Conservation (phyloP, 2,113 vertebrate species). For the Microtus richardsoni region DNA sequence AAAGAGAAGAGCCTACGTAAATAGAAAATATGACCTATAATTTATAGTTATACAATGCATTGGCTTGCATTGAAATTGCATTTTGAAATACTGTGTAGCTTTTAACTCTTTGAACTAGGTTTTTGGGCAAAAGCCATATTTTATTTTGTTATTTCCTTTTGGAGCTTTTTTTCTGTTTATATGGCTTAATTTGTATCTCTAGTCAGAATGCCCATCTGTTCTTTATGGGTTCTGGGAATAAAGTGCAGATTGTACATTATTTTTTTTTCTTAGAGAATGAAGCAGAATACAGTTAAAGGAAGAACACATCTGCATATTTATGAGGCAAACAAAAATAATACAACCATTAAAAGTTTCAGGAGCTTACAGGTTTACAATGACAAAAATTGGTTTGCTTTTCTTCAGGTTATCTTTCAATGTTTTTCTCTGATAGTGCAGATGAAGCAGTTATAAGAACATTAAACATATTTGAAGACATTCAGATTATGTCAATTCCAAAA, state of each 20-base stretch:
- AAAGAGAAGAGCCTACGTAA: slow-evolving; percentile 15
- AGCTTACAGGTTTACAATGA: not conserved
- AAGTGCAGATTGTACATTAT: not conserved
- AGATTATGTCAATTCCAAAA: not conserved
- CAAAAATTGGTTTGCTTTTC: slow-evolving; percentile 53
- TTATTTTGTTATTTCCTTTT: slow-evolving; percentile 38
- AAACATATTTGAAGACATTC: not conserved
- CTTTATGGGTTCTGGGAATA: slow-evolving; percentile 41
- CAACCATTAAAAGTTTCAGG: slow-evolving; percentile 22
- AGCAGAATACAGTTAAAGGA: slow-evolving; percentile 21
- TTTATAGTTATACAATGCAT: slow-evolving; percentile 55
- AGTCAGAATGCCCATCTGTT: slow-evolving; percentile 29
- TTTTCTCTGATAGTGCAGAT: not conserved
- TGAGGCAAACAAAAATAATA: slow-evolving; percentile 32
- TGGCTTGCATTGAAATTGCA: not conserved
- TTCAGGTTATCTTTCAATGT: slow-evolving; percentile 13
- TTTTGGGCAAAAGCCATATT: not conserved
- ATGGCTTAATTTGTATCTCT: slow-evolving; percentile 35
- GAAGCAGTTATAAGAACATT: slow-evolving; percentile 6
- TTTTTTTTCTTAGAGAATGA: slow-evolving; percentile 1
- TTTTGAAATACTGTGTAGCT: slow-evolving; percentile 29
- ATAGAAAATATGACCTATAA: slow-evolving; percentile 6
- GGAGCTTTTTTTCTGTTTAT: not conserved
- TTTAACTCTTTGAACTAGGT: slow-evolving; percentile 48
- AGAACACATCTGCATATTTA: slow-evolving; percentile 38